These are phyloP conservation scores for Cecidostiba fungosa DNA, from an alignment of 2,888 invertebrate species.

Conservation along the genomic window DNA sequence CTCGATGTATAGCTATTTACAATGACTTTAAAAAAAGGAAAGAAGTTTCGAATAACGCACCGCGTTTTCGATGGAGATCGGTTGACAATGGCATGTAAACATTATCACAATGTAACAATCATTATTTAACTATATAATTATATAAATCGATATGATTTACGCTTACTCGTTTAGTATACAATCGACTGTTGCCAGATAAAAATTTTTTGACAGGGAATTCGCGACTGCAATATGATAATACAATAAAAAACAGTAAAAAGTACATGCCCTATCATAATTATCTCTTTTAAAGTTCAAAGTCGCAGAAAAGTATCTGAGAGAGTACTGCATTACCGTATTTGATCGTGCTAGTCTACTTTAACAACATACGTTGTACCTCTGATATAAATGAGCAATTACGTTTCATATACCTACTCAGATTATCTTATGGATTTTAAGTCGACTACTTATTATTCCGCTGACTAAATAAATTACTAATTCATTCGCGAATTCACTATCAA, in stretches of 20 bases:
- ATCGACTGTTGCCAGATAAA: background rate
- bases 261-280: background rate
- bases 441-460: background rate
- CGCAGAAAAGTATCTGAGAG: background rate
- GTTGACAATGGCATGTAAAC: conserved; percentile 44
- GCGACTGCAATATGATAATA: background rate
- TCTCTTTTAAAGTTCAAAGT: background rate
- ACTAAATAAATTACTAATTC: background rate
- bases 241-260: background rate
- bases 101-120: conserved; percentile 61
- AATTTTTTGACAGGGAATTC: conserved; percentile 27
- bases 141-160: conserved; percentile 56
- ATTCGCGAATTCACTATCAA: background rate
- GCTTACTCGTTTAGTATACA: conserved; percentile 1
- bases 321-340: background rate
- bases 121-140: conserved; percentile 49
- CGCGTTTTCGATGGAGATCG: conserved; percentile 43
- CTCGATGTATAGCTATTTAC: conserved; percentile 52
- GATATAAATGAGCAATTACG: background rate
- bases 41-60: conserved; percentile 48
- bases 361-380: background rate
- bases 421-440: background rate
- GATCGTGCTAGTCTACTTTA: background rate
- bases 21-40: conserved; percentile 44
- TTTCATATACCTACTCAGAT: background rate